A percentile compares a stretch with the other conserved stretches of the same genome.
phyloP scores from a whole-genome alignment of 1,140 invertebrate species.

The Tachypleus tridentatus region DNA sequence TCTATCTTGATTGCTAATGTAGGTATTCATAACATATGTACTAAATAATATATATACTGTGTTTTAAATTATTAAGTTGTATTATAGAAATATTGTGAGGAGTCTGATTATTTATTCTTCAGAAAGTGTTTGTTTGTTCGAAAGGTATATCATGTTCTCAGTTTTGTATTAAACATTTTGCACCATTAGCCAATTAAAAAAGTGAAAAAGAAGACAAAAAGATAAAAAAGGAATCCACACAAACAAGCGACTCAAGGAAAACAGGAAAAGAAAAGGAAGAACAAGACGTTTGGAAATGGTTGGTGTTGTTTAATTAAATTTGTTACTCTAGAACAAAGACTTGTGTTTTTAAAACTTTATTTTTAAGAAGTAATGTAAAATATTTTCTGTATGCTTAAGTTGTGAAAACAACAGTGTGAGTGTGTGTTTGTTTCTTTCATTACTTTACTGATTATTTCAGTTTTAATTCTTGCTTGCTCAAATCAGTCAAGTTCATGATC shows the following conservation, averaged over 20 bases:
- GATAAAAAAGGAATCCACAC: slow-evolving; percentile 6
- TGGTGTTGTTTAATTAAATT: background rate
- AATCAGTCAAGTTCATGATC: too few relatives aligned
- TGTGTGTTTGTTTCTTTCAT: slow-evolving; percentile 7
- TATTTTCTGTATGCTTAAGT: slow-evolving; percentile 1
- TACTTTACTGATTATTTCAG: slow-evolving; percentile 1
- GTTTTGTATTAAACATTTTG: background rate
- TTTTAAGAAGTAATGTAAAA: background rate
- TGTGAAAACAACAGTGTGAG: background rate
- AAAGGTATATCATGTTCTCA: background rate
- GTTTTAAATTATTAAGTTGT: background rate
- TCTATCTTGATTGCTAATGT: too few relatives aligned
- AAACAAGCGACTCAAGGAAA: slow-evolving; percentile 14
- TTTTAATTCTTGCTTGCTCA: too few relatives aligned
- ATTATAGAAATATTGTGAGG: background rate
- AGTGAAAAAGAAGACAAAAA: slow-evolving; percentile 15
- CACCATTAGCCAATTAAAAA: slow-evolving; percentile 13
- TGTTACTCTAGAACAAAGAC: background rate
- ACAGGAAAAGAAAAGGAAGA: slow-evolving; percentile 18
- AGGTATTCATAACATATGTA: background rate
- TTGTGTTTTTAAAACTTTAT: background rate
- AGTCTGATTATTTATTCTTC: background rate
- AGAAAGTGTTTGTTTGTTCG: background rate
- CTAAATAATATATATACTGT: background rate
- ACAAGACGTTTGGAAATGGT: slow-evolving; percentile 20